A percentile compares a stretch with the other conserved stretches of the same genome.
These are phyloP conservation scores for Agrochola lychnidis DNA, from an alignment of 2,888 invertebrate genomes.

Conservation along the genomic window DNA sequence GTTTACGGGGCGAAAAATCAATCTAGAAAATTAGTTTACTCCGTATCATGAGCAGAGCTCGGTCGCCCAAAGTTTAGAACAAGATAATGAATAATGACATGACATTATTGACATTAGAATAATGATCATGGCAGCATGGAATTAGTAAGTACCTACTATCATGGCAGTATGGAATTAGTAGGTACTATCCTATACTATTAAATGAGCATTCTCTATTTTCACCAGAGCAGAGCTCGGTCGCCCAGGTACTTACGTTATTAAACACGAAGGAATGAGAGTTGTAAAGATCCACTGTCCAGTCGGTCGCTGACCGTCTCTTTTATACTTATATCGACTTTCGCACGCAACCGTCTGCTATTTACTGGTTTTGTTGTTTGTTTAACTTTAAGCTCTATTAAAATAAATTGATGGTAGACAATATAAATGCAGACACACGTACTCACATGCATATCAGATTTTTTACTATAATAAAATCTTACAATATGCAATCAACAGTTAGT, in stretches of 20 bases:
- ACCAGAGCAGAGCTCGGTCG: too few relatives aligned
- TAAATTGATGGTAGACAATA: neutral
- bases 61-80: too few relatives aligned
- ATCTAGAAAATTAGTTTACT: too few relatives aligned
- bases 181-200: too few relatives aligned
- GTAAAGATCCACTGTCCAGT: neutral
- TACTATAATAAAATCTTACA: neutral
- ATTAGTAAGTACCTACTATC: too few relatives aligned
- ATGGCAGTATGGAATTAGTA: too few relatives aligned
- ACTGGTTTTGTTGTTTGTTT: conserved; percentile 70
- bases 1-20: too few relatives aligned
- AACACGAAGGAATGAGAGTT: neutral
- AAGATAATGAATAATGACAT: too few relatives aligned
- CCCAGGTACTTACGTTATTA: neutral
- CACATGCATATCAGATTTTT: neutral
- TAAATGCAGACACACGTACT: neutral
- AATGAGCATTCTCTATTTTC: too few relatives aligned
- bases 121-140: too few relatives aligned
- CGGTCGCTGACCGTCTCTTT: conserved; percentile 26
- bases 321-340: conserved; percentile 68
- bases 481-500: neutral
- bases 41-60: too few relatives aligned
- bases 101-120: too few relatives aligned
- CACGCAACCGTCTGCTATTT: conserved; percentile 71
- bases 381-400: conserved; percentile 62